Conservation (phyloP, 30 jellyfish, hydroid and myxozoan genomes). For the Clytia hemisphaerica region DNA sequence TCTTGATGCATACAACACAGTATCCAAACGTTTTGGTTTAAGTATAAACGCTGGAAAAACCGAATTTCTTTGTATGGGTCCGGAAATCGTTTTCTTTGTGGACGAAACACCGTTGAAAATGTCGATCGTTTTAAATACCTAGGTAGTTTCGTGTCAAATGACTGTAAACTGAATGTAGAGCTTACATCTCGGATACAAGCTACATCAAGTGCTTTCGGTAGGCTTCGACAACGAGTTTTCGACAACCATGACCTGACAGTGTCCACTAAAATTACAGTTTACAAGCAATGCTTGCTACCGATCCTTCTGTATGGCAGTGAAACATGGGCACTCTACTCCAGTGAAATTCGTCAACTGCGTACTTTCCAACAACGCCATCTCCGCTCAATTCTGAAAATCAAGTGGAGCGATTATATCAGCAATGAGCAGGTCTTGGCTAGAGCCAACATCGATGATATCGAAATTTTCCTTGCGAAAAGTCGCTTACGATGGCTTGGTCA, state of each 20-base stretch:
- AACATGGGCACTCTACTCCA: no score
- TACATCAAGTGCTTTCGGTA: conserved; percentile 32
- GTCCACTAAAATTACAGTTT: conserved; percentile 17
- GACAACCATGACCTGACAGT: conserved; percentile 21
- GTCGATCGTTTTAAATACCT: no score
- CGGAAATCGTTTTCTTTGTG: conserved; percentile 37
- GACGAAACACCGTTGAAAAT: no score
- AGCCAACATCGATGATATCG: no score
- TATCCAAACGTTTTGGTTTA: conserved; percentile 45
- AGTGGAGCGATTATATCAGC: conserved; percentile 39
- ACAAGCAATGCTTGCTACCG: conserved; percentile 33
- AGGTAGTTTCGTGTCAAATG: no score
- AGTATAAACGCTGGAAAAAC: conserved; percentile 45
- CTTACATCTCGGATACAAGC: conserved; percentile 42
- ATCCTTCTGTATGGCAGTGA: conserved; percentile 22
- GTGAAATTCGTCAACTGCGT: no score
- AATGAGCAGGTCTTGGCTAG: conserved; percentile 31
- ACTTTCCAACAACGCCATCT: no score
- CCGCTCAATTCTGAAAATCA: conserved; percentile 25
- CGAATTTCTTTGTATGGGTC: conserved; percentile 47
- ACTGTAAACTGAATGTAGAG: no score
- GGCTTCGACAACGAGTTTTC: conserved; percentile 32
- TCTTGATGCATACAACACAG: conserved; percentile 29
- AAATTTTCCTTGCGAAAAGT: no score
- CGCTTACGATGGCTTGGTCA: no score